Conservation (phyloP, 2,797 vertebrate genomes). For the Sebastes kiyomatsui region DNA sequence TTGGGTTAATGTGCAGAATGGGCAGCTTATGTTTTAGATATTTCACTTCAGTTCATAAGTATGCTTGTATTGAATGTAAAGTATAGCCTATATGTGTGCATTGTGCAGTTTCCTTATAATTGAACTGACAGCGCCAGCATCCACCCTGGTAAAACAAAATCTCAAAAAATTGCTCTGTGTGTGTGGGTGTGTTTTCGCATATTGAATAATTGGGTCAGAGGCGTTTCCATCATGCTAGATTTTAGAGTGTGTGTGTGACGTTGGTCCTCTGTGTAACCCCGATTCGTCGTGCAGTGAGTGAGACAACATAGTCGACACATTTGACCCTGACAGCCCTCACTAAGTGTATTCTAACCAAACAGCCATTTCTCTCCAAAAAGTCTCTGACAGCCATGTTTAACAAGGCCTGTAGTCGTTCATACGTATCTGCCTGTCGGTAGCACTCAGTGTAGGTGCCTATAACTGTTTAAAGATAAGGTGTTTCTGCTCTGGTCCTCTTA, state of each 20-base stretch:
- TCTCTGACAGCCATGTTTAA: slow-evolving; percentile 17
- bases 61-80: too few relatives aligned
- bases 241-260: not conserved
- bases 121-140: not conserved
- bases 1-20: not conserved
- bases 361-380: slow-evolving; percentile 10
- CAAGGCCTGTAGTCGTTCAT: slow-evolving; percentile 23
- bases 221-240: not conserved
- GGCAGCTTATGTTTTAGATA: not conserved
- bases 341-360: slow-evolving; percentile 10
- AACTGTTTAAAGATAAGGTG: slow-evolving; percentile 1
- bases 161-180: not conserved
- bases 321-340: not conserved
- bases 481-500: not conserved
- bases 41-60: not conserved
- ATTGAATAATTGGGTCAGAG: not conserved
- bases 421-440: slow-evolving; percentile 33
- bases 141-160: too few relatives aligned
- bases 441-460: not conserved
- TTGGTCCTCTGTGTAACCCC: not conserved
- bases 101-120: not conserved
- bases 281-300: not conserved
- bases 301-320: not conserved
- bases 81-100: not conserved
- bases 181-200: slow-evolving; percentile 6